phyloP scores from a whole-genome alignment of 2,113 vertebrate species.

The Rhea pennata region DNA sequence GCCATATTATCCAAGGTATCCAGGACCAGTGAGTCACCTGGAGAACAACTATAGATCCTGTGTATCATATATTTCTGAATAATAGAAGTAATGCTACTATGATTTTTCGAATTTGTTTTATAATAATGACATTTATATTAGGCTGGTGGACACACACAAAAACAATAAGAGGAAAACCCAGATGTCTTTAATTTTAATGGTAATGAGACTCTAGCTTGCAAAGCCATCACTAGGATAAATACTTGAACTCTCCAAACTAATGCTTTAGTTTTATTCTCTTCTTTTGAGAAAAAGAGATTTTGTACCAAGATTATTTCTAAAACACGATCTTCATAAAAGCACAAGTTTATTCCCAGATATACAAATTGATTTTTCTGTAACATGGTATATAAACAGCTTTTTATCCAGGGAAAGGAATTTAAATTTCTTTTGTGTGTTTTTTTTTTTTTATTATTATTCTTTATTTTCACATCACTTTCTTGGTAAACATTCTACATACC shows the following conservation, averaged over 20 bases:
- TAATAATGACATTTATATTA: not conserved
- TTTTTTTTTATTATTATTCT: not conserved
- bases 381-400: not conserved
- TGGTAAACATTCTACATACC: slow-evolving; percentile 75
- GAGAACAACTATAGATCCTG: not conserved
- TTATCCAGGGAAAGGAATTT: not conserved
- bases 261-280: slow-evolving; percentile 56
- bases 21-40: not conserved
- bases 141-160: too few species aligned
- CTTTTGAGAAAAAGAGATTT: slow-evolving; percentile 69
- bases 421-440: not conserved
- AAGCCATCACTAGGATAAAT: not conserved
- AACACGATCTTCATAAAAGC: slow-evolving; percentile 76
- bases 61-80: not conserved
- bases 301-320: slow-evolving; percentile 69
- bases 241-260: slow-evolving; percentile 43
- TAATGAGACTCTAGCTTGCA: not conserved
- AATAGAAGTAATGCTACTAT: not conserved
- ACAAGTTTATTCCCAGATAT: slow-evolving; percentile 21
- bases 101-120: not conserved
- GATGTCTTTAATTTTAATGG: not conserved
- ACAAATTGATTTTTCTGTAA: not conserved
- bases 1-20: not conserved
- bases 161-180: not conserved
- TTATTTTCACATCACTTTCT: not conserved